Base-by-base conservation (phyloP, 2,797 vertebrate genomes). In the Mus spretus region DNA sequence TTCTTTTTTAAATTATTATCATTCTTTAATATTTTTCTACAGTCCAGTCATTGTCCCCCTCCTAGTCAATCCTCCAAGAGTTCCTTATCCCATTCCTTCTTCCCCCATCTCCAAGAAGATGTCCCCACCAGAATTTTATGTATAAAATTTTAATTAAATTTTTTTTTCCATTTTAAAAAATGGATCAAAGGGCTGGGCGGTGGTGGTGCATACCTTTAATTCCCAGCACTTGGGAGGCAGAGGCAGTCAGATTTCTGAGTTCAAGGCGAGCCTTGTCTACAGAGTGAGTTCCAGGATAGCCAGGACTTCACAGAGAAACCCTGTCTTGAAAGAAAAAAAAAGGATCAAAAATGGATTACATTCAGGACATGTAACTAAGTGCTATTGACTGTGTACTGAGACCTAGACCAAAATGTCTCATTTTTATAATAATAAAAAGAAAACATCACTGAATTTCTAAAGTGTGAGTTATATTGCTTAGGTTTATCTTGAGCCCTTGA, bases 361-460 rank as follows among this genome's bases (percentile, higher is more conserved):
- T 31, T 90, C 22, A 90, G 77, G 79, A 65, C 40, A 74, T 80
- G 1, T 87, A 81, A 80, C 44, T 94, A 37, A 91, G 84, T 93
- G 65, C 13, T 26, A 19, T 72, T 75, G 28, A 86, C 55, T 77
- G 57, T 80, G 13, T 53, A 90, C n/a, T 89, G 81, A 81, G 34
- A 81, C 22, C 61, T 91, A 82, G 37, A 89, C 94, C 88, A 93
- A 94, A 91, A 85, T 26, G 77, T 13, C n/a, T 34, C 92, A 50
- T 34, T 44, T 93, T 82, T 94, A n/a, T 91, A 63, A 37, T 85
- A 91, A 85, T 70, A 79, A 31, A 84, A 47, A 89, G 57, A 89
- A 78, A n/a, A 12, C 26, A 44, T 67, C 14, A 82, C n/a, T 82
- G 55, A 31, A 12, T 57, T n/a, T 92, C 61, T 63, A 24, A 63